These are phyloP conservation scores for Nephrotoma appendiculata DNA, from an alignment of 2,888 invertebrate species.

Conservation along the genomic window DNA sequence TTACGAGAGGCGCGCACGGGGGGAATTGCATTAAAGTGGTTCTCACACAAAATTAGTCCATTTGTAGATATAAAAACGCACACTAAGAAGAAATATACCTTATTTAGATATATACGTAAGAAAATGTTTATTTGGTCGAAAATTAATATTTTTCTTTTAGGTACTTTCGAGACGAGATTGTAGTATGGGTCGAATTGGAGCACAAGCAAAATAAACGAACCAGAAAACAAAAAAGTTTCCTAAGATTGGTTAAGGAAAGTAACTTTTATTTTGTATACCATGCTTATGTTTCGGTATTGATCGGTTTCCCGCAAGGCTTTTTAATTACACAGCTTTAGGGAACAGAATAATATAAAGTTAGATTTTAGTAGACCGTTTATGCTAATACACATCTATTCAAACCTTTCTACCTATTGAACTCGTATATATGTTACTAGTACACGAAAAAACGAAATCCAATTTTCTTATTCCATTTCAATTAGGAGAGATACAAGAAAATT, in stretches of 20 bases:
- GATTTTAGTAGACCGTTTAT: background rate
- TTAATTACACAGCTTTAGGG: background rate
- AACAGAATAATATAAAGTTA: background rate
- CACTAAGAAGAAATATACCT: background rate
- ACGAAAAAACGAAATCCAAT: background rate
- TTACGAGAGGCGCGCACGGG: background rate
- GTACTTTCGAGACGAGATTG: background rate
- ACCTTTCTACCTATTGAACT: background rate
- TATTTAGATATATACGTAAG: background rate
- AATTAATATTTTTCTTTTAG: background rate
- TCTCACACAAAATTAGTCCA: background rate
- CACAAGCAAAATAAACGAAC: background rate
- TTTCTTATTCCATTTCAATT: background rate
- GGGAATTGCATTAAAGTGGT: background rate
- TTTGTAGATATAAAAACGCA: background rate
- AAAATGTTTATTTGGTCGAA: background rate
- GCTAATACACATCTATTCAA: background rate
- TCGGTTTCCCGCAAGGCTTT: background rate
- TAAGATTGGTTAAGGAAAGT: background rate
- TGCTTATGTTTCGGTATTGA: background rate
- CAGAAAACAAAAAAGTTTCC: background rate
- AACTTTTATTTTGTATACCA: background rate
- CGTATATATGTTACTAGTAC: background rate
- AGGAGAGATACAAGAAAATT: background rate
- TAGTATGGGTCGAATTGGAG: background rate